Percentiles rank a stretch among this genome's conserved stretches.
These are phyloP conservation scores for Drosophila tristis DNA, from an alignment of 1,140 invertebrate species.

Conservation along the genomic window DNA sequence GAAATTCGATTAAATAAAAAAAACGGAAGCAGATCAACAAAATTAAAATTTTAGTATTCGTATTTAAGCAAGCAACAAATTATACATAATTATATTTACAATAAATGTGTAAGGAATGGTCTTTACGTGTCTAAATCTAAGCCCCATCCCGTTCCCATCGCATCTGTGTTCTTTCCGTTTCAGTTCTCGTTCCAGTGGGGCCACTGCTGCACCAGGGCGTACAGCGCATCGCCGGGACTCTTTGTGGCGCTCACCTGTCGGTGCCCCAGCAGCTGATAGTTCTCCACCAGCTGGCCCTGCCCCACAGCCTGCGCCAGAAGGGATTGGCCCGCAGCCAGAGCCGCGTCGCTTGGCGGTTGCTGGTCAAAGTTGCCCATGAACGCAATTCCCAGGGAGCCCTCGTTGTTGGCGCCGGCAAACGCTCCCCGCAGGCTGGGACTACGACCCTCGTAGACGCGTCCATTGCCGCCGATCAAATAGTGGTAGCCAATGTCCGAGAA, in stretches of 20 bases:
- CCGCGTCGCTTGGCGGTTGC: conserved; percentile 84
- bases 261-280: conserved; percentile 88
- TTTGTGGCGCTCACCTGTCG: conserved; percentile 86
- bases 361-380: conserved; percentile 85
- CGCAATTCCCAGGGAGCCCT: conserved; percentile 86
- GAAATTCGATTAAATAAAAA: conserved; percentile 43
- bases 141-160: neutral
- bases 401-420: conserved; percentile 87
- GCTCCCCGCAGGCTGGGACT: conserved; percentile 86
- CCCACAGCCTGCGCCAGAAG: conserved; percentile 86
- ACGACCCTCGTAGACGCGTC: conserved; percentile 87
- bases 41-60: conserved; percentile 87
- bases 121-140: conserved; percentile 79
- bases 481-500: conserved; percentile 87
- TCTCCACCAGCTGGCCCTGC: conserved; percentile 84
- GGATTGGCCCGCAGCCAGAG: conserved; percentile 85
- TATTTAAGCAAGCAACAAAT: conserved; percentile 82
- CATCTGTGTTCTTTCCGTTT: neutral
- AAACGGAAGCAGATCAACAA: conserved; percentile 76
- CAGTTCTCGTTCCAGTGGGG: conserved; percentile 84
- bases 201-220: conserved; percentile 86
- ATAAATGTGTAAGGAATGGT: conserved; percentile 80
- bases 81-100: conserved; percentile 83
- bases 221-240: conserved; percentile 87
- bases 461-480: conserved; percentile 88